Evolutionary conservation across 2,888 invertebrate genomes (phyloP), one percentile per base, ranked within the genome.

Genomic region (Lissocephala sabroskyi): DNA sequence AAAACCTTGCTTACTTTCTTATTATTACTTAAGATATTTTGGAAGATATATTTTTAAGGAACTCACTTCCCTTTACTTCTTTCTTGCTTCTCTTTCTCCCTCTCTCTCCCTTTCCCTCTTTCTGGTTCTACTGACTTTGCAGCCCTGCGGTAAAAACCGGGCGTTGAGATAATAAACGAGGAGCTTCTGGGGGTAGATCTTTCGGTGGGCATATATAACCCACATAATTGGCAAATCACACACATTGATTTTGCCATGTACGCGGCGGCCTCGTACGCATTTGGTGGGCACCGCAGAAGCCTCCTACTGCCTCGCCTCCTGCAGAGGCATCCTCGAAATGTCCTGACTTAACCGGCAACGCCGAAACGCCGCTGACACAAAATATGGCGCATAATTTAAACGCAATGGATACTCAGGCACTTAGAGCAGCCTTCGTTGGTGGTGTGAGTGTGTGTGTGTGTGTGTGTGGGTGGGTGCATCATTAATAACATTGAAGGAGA

Each of bases 211-310:
- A 41, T 47, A 58, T 61, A 68, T 73, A 58, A 56, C 74, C 78
- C 76, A 76, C 76, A 71, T 78, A 76, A 71, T 71, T 71, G 70
- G 70, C 76, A 78, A 73, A 79, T 68, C 79, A 76, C 71, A 75
- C 59, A 75, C 79, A 71, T 71, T 76, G 79, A 71, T 71, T 71
- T 75, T 61, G 49, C 54, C 67, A 64, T 67, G 60, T 56, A 54
- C 63, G 49, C 59, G 76, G 49, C 48, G 62, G 66, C 56, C 74
- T 78, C 74, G 77, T 68, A 78, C 66, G 75, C 71, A 74, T 66
- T 74, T 62, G 50, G n/a, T n/a, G n/a, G n/a, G n/a, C n/a, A n/a
- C n/a, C n/a, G n/a, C n/a, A n/a, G n/a, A n/a, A n/a, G n/a, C n/a
- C n/a, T n/a, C n/a, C n/a, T n/a, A n/a, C n/a, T n/a, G n/a, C n/a